phyloP scores from a whole-genome alignment of 2,797 vertebrate genomes.

The Carapus acus region DNA sequence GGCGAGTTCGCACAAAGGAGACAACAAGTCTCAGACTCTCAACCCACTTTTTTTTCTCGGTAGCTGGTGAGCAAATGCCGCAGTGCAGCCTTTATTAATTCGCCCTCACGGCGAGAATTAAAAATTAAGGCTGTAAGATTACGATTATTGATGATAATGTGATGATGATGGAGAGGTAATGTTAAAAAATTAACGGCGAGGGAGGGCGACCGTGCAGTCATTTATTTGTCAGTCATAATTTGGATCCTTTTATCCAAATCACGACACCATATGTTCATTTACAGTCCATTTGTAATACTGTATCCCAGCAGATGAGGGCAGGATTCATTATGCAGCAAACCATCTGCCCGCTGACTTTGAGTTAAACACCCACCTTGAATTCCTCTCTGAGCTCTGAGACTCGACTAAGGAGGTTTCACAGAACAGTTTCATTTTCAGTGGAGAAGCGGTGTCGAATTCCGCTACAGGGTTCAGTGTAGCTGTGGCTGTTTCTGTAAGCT shows the following conservation, averaged over 20 bases:
- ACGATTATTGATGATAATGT: background rate
- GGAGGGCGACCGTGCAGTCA: constrained; percentile 3
- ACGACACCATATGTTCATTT: background rate
- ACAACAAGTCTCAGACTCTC: background rate
- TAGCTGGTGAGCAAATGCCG: background rate
- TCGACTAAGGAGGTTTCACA: constrained; percentile 3
- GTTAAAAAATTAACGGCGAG: background rate
- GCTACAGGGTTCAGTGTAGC: too few relatives aligned
- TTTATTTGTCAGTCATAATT: constrained; percentile 1
- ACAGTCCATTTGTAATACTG: constrained; percentile 44
- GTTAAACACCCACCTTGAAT: background rate
- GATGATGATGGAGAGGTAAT: background rate
- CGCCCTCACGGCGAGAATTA: background rate
- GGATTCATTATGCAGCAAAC: constrained; percentile 35
- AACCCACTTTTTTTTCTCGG: background rate
- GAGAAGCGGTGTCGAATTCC: too few relatives aligned
- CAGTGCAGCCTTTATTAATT: background rate
- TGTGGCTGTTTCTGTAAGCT: too few relatives aligned
- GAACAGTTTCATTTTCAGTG: background rate
- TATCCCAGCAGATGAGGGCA: constrained; percentile 58
- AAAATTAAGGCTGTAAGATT: background rate
- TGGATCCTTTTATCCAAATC: background rate
- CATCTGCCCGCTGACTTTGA: background rate
- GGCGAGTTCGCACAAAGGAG: too few relatives aligned
- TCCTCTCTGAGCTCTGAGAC: background rate